phyloP scores from a whole-genome alignment of 2,113 vertebrate species.

The Nesoenas mayeri region DNA sequence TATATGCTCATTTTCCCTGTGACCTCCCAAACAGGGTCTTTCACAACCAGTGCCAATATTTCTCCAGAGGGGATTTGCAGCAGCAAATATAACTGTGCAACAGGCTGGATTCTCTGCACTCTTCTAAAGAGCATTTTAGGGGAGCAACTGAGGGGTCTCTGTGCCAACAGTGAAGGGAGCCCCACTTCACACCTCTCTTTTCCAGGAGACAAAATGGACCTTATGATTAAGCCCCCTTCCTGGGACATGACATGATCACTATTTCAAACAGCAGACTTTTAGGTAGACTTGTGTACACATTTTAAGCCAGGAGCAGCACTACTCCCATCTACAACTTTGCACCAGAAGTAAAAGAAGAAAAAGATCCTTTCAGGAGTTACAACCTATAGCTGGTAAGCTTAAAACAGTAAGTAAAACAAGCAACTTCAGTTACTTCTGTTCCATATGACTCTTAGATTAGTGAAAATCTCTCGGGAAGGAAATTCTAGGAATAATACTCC shows the following conservation, averaged over 20 bases:
- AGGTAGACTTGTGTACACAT: accelerated
- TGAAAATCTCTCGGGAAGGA: background rate
- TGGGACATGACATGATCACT: accelerated
- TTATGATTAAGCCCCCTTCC: background rate
- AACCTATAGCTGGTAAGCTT: background rate
- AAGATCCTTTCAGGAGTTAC: background rate
- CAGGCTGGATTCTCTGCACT: background rate
- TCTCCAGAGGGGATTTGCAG: background rate
- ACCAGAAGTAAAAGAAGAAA: background rate
- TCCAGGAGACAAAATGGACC: accelerated
- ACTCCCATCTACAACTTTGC: accelerated
- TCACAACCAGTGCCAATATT: accelerated
- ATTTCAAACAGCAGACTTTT: background rate
- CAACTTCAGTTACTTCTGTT: background rate
- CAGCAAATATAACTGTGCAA: background rate
- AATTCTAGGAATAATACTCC: background rate
- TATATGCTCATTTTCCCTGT: background rate
- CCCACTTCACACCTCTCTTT: background rate
- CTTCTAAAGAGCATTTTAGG: background rate
- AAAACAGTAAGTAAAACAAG: background rate
- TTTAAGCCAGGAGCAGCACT: background rate
- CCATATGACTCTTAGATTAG: background rate
- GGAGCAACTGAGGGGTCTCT: background rate
- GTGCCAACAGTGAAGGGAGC: no score
- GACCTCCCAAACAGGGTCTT: background rate